Base-by-base conservation (phyloP, 2,797 vertebrate species). In the Heteromormyrus szaboi region DNA sequence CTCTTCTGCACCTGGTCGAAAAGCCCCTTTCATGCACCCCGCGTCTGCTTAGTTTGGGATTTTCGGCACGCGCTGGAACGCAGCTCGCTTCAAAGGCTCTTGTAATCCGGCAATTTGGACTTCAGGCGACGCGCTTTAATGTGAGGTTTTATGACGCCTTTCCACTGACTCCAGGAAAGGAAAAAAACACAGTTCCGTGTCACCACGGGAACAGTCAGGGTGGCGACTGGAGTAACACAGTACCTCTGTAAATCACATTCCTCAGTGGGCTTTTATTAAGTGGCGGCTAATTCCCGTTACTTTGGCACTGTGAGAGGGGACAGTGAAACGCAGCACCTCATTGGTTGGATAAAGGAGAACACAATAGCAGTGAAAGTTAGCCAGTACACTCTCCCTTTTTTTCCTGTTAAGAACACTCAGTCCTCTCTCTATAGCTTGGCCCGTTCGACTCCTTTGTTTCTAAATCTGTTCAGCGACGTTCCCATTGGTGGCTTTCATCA, bases 301-400 rank as follows among this genome's bases (percentile, higher is more conserved):
- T 87, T 86, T 87, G 72, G 68, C 46, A 33, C 6, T 33, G 86
- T 87, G 51, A 89, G 29, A 81, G 54, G 14, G 54, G 44, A 29
- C 62, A 41, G 46, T 33, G 59, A 89, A 65, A 62, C 8, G 7
- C 14, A 1, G 48, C 41, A 48, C 53, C 54, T 87, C 17, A 65
- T 76, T 88, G 51, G 14, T 87, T 44, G 62, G 54, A 33, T 17
- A 62, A 41, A 85, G 83, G 59, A 86, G 51, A 44, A 17, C 25
- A 37, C 48, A 68, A 44, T 29, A 87, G 72, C 56, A 65, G 7
- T 88, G 48, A 85, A 50, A 14, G 12, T 56, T 85, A 87, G 85
- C 87, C 85, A 90, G 17, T 76, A 83, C n/a, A 72, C 87, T 29
- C 53, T 51, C 87, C 72, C 25, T 44, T 87, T 88, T 86, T 79